A percentile compares a stretch with the other conserved stretches of the same genome.
These are phyloP conservation scores for Ametastegia equiseti DNA, from an alignment of 2,888 invertebrate species.

Conservation along the genomic window DNA sequence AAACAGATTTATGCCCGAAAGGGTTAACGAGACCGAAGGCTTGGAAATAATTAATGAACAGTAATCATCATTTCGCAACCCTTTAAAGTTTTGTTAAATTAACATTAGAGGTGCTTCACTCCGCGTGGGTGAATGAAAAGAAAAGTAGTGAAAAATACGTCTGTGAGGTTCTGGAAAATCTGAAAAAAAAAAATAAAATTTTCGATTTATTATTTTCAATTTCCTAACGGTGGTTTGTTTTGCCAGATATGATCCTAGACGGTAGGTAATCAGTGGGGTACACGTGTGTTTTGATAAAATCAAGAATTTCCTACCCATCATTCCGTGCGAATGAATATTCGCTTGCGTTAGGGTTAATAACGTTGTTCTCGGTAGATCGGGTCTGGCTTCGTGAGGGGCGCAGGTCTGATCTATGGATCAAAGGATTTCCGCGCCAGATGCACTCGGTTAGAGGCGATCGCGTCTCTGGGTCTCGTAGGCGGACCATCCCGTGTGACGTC, in stretches of 20 bases:
- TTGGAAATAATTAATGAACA: background rate
- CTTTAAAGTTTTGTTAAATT: background rate
- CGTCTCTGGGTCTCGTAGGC: constrained; percentile 32
- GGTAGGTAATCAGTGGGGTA: background rate
- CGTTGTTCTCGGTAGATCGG: constrained; percentile 16
- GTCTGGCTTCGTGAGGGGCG: background rate
- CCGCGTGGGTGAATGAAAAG: background rate
- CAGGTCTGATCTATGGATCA: constrained; percentile 33
- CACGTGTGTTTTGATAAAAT: background rate
- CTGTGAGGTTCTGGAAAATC: too few species aligned
- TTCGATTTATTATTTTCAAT: background rate
- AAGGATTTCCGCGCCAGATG: constrained; percentile 33
- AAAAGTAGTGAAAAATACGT: background rate
- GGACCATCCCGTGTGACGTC: constrained; percentile 29
- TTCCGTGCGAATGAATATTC: constrained; percentile 11
- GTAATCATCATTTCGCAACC: background rate
- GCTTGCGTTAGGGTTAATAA: constrained; percentile 14
- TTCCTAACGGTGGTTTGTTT: background rate
- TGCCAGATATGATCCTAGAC: background rate
- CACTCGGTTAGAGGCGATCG: background rate
- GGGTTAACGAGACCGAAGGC: background rate
- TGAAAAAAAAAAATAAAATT: background rate
- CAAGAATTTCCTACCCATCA: constrained; percentile 19
- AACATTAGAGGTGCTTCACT: background rate
- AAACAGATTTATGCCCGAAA: background rate